Evolutionary conservation across 2,888 invertebrate species (phyloP).

Genomic region (Apocheima hispidaria): DNA sequence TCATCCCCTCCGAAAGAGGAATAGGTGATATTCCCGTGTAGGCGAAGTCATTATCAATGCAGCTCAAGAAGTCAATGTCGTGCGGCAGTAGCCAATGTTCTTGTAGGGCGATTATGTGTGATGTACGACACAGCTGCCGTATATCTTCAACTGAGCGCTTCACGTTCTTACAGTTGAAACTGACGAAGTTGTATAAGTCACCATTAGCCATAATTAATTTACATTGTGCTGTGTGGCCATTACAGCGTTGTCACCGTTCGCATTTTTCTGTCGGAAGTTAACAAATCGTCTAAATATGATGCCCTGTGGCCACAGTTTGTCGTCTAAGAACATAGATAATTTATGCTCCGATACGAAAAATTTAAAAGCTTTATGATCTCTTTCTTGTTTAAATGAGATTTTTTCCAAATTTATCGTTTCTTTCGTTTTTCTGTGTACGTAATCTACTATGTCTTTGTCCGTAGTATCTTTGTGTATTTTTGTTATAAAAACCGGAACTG

Average conservation of each 20-base stretch:
- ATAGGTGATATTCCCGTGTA: too few species aligned
- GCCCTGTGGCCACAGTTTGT: slow-evolving; percentile 6
- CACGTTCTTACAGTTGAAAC: background rate
- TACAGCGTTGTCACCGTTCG: background rate
- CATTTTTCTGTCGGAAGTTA: background rate
- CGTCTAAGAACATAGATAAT: background rate
- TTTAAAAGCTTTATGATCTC: background rate
- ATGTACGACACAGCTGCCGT: background rate
- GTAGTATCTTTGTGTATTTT: too few species aligned
- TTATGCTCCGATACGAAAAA: slow-evolving; percentile 3
- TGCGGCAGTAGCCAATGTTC: background rate
- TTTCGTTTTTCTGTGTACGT: too few species aligned
- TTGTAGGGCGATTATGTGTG: too few species aligned
- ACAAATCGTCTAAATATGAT: slow-evolving; percentile 5
- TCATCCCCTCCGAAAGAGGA: background rate
- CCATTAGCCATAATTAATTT: background rate
- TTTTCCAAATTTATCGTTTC: background rate
- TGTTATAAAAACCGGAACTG: too few species aligned
- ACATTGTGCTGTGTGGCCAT: background rate
- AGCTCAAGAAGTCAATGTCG: too few species aligned
- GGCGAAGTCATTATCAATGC: too few species aligned
- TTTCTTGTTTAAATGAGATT: slow-evolving; percentile 2
- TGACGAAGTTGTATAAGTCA: background rate
- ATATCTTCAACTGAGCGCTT: background rate
- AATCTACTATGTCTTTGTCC: too few species aligned